Base-by-base conservation (phyloP, 2,797 vertebrate species). In the Sebastes flavidus region DNA sequence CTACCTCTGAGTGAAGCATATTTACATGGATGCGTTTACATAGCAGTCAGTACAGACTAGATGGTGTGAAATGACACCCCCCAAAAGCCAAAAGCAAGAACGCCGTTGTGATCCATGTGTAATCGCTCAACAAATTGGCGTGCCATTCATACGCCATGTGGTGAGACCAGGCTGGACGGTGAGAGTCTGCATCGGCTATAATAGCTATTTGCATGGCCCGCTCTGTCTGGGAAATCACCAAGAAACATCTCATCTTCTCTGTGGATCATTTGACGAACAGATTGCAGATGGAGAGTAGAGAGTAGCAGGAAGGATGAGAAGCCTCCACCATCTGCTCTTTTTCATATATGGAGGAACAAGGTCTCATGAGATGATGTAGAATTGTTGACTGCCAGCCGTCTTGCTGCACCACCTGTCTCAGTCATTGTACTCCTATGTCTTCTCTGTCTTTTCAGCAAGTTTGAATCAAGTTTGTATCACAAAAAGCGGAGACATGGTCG, bases 301-400 rank as follows among this genome's bases (percentile, higher is more conserved):
- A 82, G 71, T 56, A 65, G 58, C 69, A 52, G 14, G 34, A 62
- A 62, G 55, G 55, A 81, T 25, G 63, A 72, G 25, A 81, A 22
- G 55, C 54, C 32, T 60, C 14, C 1, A 46, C 82, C 84, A 88
- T 89, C 86, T 88, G 87, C 63, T 88, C 32, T 22, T 58, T 13
- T 34, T 32, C 42, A 10, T 62, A 58, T 36, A 29, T n/a, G 20
- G 63, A 73, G 67, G 29, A 54, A 62, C 20, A 13, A 61, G 54
- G 65, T 68, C 62, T 84, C 46, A 12, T 46, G 75, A 71, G 79
- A 77, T 56, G 56, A 27, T 11, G 32, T 24, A 62, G 25, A 13
- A 52, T 58, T 69, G 65, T 68, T 29, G 59, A 76, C 67, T 58
- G 38, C 30, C 78, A 74, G 73, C n/a, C 1, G 29, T 52, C 65